Percentiles rank a stretch among this genome's conserved stretches.
Conservation (phyloP, 2,797 vertebrate genomes). For the Gymnodraco acuticeps region DNA sequence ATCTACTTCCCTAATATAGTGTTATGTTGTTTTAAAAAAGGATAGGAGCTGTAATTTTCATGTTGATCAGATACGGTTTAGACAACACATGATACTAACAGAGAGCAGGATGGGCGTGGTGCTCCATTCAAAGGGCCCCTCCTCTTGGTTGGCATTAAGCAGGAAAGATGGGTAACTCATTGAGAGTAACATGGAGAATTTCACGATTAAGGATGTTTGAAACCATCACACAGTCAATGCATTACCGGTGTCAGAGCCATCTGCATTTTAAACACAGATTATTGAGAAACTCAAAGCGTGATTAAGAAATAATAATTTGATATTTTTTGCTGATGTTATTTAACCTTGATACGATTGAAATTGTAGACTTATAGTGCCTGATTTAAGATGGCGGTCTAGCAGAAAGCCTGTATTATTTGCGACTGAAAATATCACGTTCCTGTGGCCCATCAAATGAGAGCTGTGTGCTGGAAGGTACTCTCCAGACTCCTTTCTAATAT, state of each 20-base stretch:
- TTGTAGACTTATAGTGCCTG: slow-evolving; percentile 38
- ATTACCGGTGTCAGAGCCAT: not conserved
- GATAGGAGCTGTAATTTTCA: slow-evolving; percentile 12
- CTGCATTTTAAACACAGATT: slow-evolving; percentile 1
- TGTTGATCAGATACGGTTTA: slow-evolving; percentile 6
- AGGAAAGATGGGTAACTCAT: slow-evolving; percentile 21
- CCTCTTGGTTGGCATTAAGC: slow-evolving; percentile 26
- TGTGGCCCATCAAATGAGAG: slow-evolving; percentile 60
- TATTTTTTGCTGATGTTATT: slow-evolving; percentile 20
- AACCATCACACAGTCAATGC: slow-evolving; percentile 27
- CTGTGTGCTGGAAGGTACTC: slow-evolving; percentile 72
- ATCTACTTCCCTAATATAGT: not conserved
- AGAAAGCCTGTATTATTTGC: slow-evolving; percentile 33
- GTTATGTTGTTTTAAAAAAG: slow-evolving; percentile 6
- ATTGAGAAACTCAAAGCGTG: slow-evolving; percentile 6
- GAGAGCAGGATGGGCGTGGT: slow-evolving; percentile 57
- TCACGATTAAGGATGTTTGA: slow-evolving; percentile 51
- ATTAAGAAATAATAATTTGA: slow-evolving; percentile 25
- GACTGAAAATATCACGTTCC: slow-evolving; percentile 47
- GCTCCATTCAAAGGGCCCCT: slow-evolving; percentile 21
- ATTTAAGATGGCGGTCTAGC: slow-evolving; percentile 14
- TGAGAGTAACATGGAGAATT: slow-evolving; percentile 32
- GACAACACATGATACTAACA: slow-evolving; percentile 2
- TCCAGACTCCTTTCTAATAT: slow-evolving; percentile 82
- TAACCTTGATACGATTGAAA: slow-evolving; percentile 52